Percentiles rank a stretch among this genome's conserved stretches.
Conservation (phyloP, 64 coral and sea anemone species). For the Stichodactyla mertensii region DNA sequence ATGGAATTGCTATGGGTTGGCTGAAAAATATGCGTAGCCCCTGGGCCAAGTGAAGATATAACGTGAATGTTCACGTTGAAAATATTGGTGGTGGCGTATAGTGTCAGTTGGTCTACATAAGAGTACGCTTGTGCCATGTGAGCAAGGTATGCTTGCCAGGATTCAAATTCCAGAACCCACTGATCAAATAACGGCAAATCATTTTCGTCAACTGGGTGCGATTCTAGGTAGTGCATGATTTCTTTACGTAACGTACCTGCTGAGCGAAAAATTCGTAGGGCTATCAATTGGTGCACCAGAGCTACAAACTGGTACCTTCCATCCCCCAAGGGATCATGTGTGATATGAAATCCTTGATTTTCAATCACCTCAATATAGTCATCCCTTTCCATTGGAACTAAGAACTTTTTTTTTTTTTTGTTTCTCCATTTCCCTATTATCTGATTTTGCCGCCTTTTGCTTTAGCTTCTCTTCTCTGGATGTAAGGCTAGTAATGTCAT, state of each 20-base stretch:
- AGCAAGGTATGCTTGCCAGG: not conserved
- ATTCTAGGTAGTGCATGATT: constrained; percentile 38
- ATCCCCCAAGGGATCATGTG: constrained; percentile 30
- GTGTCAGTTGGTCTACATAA: constrained; percentile 19
- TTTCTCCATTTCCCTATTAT: not conserved
- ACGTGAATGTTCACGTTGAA: constrained; percentile 25
- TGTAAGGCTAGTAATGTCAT: constrained; percentile 39
- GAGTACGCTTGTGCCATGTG: not conserved
- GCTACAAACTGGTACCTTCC: constrained; percentile 34
- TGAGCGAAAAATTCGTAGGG: constrained; percentile 25
- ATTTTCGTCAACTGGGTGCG: not conserved
- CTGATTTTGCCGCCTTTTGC: not conserved
- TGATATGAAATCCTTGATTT: constrained; percentile 5
- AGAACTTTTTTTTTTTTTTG: not conserved
- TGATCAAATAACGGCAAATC: not conserved
- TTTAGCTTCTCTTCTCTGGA: constrained; percentile 27
- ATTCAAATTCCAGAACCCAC: not conserved
- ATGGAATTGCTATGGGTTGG: not conserved
- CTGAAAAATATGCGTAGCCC: not conserved
- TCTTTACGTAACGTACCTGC: constrained; percentile 28
- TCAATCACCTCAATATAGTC: constrained; percentile 16
- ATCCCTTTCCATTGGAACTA: not conserved
- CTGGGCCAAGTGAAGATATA: constrained; percentile 9
- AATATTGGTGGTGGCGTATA: constrained; percentile 12
- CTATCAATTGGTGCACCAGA: not conserved